A percentile compares a stretch with the other conserved stretches of the same genome.
These are phyloP conservation scores for Thripadectes ignobilis DNA, from an alignment of 2,797 vertebrate species.

Conservation along the genomic window DNA sequence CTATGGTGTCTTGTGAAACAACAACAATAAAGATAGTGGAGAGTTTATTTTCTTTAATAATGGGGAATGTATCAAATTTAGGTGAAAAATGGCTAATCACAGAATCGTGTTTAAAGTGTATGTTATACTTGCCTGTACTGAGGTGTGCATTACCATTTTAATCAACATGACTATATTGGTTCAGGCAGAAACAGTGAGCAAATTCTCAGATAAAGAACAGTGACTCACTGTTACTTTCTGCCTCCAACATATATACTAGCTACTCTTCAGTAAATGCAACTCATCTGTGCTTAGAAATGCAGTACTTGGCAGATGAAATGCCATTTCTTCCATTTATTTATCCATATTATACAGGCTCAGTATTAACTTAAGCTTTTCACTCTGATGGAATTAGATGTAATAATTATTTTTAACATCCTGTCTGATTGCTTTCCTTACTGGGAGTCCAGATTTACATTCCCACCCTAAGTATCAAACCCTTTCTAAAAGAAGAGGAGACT, in stretches of 20 bases:
- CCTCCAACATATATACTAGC: slow-evolving; percentile 1
- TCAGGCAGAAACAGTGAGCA: not conserved
- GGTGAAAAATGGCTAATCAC: not conserved
- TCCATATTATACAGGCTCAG: not conserved
- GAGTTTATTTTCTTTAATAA: not conserved
- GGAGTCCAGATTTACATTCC: not conserved
- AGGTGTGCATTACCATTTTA: not conserved
- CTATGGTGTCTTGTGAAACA: not conserved
- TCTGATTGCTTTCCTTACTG: not conserved
- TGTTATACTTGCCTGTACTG: not conserved
- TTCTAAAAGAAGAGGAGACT: not conserved
- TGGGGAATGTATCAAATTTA: not conserved
- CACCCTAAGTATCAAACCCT: not conserved
- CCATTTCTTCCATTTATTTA: not conserved
- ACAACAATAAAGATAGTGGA: not conserved
- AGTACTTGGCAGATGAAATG: not conserved
- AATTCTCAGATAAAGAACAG: not conserved
- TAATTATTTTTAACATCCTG: not conserved
- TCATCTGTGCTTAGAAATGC: not conserved
- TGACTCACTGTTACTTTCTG: not conserved
- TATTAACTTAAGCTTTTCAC: not conserved
- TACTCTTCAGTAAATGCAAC: not conserved
- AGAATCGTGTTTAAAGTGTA: not conserved
- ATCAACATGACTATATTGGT: not conserved
- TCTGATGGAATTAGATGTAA: not conserved